Percentiles rank a stretch among this genome's conserved stretches.
phyloP scores from a whole-genome alignment of 30 jellyfish, hydroid and myxozoan species.

The Cassiopea xamachana region DNA sequence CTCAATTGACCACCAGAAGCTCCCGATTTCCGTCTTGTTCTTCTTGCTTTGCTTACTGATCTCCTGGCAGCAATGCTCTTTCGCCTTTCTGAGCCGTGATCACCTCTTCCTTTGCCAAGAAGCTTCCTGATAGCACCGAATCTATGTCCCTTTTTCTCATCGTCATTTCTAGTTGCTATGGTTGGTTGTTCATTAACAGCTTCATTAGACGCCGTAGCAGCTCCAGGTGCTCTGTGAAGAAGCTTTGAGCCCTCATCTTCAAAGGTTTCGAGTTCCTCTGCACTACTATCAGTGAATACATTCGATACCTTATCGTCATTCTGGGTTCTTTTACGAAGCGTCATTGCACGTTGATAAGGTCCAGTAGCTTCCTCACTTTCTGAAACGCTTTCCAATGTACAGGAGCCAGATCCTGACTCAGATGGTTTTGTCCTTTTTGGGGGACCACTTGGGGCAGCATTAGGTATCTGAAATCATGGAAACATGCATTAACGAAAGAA shows the following conservation, averaged over 20 bases:
- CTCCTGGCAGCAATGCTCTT: constrained; percentile 77
- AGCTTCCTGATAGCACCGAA: constrained; percentile 46
- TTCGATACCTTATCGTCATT: constrained; percentile 33
- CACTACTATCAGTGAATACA: constrained; percentile 64
- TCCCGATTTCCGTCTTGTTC: constrained; percentile 67
- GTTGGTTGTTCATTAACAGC: background rate
- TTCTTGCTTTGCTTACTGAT: constrained; percentile 68
- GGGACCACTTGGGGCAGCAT: constrained; percentile 49
- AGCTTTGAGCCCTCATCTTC: constrained; percentile 28
- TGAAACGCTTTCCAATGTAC: constrained; percentile 72
- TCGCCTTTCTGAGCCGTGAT: constrained; percentile 58
- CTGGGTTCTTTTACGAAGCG: constrained; percentile 50
- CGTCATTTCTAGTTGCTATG: background rate
- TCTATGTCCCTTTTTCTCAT: constrained; percentile 12
- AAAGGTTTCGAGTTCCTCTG: constrained; percentile 42
- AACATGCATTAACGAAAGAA: no score
- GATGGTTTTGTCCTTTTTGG: constrained; percentile 71
- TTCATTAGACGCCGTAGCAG: background rate
- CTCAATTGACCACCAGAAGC: constrained; percentile 44
- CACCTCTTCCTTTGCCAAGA: constrained; percentile 73
- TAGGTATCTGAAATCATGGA: constrained; percentile 41
- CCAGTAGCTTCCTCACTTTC: constrained; percentile 71
- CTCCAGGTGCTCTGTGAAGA: background rate
- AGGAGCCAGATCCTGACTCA: constrained; percentile 76
- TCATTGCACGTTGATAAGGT: constrained; percentile 70